Percentiles rank a stretch among this genome's conserved stretches.
Evolutionary conservation across 1,140 invertebrate species (phyloP).

Genomic region (Epicauta chinensis): DNA sequence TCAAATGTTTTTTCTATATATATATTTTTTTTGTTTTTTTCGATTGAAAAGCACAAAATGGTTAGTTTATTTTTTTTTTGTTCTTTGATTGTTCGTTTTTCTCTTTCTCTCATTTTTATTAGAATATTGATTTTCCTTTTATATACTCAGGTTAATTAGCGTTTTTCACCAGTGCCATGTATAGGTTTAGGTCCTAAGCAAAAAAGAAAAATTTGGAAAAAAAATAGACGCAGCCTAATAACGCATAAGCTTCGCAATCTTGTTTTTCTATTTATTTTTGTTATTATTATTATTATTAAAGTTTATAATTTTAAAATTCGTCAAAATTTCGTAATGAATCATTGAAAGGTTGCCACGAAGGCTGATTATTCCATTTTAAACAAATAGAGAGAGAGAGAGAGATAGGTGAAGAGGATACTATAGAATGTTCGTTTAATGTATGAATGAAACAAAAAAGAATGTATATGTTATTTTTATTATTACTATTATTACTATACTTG

Average conservation of each 20-base stretch:
- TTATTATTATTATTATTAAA: not conserved
- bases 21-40: slow-evolving; percentile 2
- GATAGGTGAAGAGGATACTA: slow-evolving; percentile 17
- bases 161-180: slow-evolving; percentile 21
- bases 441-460: too few relatives aligned
- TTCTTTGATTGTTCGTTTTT: slow-evolving; percentile 6
- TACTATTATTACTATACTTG: not conserved
- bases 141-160: slow-evolving; percentile 35
- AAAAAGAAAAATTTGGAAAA: slow-evolving; percentile 1
- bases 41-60: not conserved
- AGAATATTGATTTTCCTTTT: slow-evolving; percentile 2
- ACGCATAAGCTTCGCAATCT: slow-evolving; percentile 31
- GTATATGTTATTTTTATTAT: too few relatives aligned
- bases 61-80: slow-evolving; percentile 6
- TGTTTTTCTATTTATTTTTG: slow-evolving; percentile 2
- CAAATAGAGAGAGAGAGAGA: too few relatives aligned
- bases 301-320: not conserved
- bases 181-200: slow-evolving; percentile 12
- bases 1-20: too few relatives aligned
- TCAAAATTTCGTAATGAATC: slow-evolving; percentile 1
- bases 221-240: slow-evolving; percentile 25
- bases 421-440: too few relatives aligned
- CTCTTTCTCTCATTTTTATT: slow-evolving; percentile 13
- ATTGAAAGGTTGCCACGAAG: slow-evolving; percentile 25
- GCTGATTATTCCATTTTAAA: slow-evolving; percentile 24